Conservation (phyloP, 2,888 invertebrate genomes). For the Eupithecia pulchellata region DNA sequence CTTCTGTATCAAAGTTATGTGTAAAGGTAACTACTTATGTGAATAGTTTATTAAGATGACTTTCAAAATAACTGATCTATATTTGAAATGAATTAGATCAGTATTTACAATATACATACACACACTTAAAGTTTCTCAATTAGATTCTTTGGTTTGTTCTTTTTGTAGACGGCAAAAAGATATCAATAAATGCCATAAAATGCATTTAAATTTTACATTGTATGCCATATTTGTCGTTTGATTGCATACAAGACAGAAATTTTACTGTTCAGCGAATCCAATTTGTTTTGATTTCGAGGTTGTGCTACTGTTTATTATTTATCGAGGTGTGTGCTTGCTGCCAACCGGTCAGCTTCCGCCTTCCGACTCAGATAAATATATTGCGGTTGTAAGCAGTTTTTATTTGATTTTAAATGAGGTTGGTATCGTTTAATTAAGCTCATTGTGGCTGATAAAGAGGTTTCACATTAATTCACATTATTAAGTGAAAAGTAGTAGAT, state of each 20-base stretch:
- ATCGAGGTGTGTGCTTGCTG: slow-evolving; percentile 34
- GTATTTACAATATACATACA: too few relatives aligned
- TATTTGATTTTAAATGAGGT: slow-evolving; percentile 30
- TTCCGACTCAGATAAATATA: slow-evolving; percentile 60
- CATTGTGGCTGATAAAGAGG: slow-evolving; percentile 26
- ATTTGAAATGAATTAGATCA: too few relatives aligned
- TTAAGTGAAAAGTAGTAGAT: not conserved
- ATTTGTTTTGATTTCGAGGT: not conserved
- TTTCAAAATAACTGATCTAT: too few relatives aligned
- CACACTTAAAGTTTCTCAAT: too few relatives aligned
- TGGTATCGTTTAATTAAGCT: slow-evolving; percentile 17
- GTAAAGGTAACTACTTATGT: too few relatives aligned
- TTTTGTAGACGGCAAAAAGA: too few relatives aligned
- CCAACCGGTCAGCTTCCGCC: slow-evolving; percentile 70
- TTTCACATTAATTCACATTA: not conserved
- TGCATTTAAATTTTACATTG: too few relatives aligned
- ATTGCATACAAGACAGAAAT: not conserved
- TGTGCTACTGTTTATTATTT: slow-evolving; percentile 26
- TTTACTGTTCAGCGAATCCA: not conserved
- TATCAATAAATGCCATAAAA: too few relatives aligned
- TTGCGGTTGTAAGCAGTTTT: slow-evolving; percentile 20
- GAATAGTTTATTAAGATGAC: too few relatives aligned
- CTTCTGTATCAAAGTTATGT: too few relatives aligned
- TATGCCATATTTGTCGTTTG: not conserved
- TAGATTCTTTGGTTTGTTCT: too few relatives aligned